phyloP scores from a whole-genome alignment of 1,140 invertebrate genomes.

The Drosophila neocordata region DNA sequence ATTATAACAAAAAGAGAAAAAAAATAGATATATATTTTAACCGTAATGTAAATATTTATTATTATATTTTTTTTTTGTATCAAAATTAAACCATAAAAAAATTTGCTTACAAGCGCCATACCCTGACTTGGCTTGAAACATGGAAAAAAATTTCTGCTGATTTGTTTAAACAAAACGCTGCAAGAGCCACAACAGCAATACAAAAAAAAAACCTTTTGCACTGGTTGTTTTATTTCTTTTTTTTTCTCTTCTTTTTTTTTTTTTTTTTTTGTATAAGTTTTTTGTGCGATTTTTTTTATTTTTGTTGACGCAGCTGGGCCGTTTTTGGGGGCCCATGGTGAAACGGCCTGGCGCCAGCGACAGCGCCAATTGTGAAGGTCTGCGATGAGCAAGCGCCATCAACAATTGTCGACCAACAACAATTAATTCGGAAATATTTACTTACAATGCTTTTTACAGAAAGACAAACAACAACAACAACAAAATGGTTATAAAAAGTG shows the following conservation, averaged over 20 bases:
- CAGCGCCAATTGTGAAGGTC: constrained; percentile 44
- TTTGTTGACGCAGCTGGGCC: constrained; percentile 67
- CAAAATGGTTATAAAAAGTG: constrained; percentile 23
- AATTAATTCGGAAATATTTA: constrained; percentile 9
- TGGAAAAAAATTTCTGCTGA: constrained; percentile 63
- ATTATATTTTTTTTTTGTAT: constrained; percentile 28
- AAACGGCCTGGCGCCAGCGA: constrained; percentile 49
- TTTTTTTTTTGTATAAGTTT: constrained; percentile 14
- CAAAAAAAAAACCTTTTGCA: background rate
- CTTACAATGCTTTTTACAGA: constrained; percentile 34
- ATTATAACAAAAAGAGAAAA: background rate
- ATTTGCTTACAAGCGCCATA: constrained; percentile 67
- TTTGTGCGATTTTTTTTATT: constrained; percentile 14
- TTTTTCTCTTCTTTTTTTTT: constrained; percentile 12
- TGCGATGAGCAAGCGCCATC: constrained; percentile 26
- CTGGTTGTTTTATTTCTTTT: constrained; percentile 19
- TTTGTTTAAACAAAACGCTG: constrained; percentile 60
- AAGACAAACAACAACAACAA: constrained; percentile 16
- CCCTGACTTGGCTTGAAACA: constrained; percentile 56
- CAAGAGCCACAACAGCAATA: background rate
- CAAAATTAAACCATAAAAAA: constrained; percentile 26
- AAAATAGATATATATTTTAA: constrained; percentile 26
- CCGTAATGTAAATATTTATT: constrained; percentile 45
- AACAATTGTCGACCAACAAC: constrained; percentile 20
- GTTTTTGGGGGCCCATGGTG: constrained; percentile 47